These are phyloP conservation scores for Anarrhichthys ocellatus DNA, from an alignment of 2,113 vertebrate species.

Conservation along the genomic window DNA sequence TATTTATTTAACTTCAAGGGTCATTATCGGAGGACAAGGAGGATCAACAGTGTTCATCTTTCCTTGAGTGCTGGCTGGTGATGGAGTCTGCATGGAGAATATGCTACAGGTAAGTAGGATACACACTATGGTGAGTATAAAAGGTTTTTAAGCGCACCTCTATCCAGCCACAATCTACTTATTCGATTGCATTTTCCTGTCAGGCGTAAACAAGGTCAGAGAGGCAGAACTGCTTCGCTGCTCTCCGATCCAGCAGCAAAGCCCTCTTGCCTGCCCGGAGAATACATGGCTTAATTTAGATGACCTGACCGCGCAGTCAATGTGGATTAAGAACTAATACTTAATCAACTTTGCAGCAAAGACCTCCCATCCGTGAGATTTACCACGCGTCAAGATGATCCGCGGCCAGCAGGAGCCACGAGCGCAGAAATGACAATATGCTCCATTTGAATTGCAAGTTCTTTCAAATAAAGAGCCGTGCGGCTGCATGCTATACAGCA, in stretches of 20 bases:
- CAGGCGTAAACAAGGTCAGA: constrained; percentile 56
- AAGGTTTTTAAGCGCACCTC: background rate
- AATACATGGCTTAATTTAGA: constrained; percentile 62
- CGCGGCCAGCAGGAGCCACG: constrained; percentile 21
- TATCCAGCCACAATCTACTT: background rate
- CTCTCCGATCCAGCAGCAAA: constrained; percentile 19
- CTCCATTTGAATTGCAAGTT: constrained; percentile 20
- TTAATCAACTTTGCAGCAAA: constrained; percentile 72
- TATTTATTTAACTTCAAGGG: background rate
- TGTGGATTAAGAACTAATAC: constrained; percentile 72
- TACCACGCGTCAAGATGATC: constrained; percentile 41
- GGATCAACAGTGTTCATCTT: background rate
- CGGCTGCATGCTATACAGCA: background rate
- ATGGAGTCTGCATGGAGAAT: background rate
- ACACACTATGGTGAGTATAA: background rate
- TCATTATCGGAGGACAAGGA: background rate
- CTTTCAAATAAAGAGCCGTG: background rate
- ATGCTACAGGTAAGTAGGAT: background rate
- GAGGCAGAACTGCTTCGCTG: constrained; percentile 19
- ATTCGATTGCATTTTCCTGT: constrained; percentile 30
- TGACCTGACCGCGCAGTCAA: constrained; percentile 62
- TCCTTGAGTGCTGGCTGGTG: background rate
- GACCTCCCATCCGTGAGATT: constrained; percentile 38
- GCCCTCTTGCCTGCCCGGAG: constrained; percentile 29
- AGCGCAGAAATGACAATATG: constrained; percentile 2